phyloP scores from a whole-genome alignment of 64 coral and sea anemone species.

The Astreopora myriophthalma region DNA sequence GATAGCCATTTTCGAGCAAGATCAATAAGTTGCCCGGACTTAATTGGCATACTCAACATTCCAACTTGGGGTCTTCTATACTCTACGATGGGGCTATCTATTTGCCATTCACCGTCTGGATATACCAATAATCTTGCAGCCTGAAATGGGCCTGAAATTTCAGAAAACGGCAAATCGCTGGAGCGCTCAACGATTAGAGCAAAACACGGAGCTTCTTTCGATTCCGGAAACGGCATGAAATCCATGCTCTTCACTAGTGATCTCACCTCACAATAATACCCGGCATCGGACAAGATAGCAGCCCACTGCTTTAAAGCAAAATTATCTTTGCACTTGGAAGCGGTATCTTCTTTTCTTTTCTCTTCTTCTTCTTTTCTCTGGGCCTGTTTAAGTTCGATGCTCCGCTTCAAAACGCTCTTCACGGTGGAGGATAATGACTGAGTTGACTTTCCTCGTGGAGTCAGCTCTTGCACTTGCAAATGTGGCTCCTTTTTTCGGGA shows the following conservation, averaged over 20 bases:
- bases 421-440: not conserved
- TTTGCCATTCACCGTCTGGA: not conserved
- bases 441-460: too few species aligned
- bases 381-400: not conserved
- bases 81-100: not conserved
- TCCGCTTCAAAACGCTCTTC: not conserved
- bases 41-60: not conserved
- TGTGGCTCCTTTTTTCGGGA: too few species aligned
- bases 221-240: not conserved
- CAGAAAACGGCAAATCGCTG: not conserved
- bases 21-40: not conserved
- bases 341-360: not conserved
- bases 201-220: not conserved
- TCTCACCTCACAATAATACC: not conserved
- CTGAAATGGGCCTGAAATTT: not conserved
- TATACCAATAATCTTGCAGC: not conserved
- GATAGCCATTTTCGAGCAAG: not conserved
- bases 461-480: too few species aligned
- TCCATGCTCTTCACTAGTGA: not conserved
- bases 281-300: not conserved
- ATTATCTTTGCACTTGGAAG: not conserved
- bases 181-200: not conserved
- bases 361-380: not conserved
- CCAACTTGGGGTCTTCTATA: not conserved
- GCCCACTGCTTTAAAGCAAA: not conserved